Percentiles rank a stretch among this genome's conserved stretches.
phyloP scores from a whole-genome alignment of 2,797 vertebrate species.

The Sardinella longiceps region DNA sequence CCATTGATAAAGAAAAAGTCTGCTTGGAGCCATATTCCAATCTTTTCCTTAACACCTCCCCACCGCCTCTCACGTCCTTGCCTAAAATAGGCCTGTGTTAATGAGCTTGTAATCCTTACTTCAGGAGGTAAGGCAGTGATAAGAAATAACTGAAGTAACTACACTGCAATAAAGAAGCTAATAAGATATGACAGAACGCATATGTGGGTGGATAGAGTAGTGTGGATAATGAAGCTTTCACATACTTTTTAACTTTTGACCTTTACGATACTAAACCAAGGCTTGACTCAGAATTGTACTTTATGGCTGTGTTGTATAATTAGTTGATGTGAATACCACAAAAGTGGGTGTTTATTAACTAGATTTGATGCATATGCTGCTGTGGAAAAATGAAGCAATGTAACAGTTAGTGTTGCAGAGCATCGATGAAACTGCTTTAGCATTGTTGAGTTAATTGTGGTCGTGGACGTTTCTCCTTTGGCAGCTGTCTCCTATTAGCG shows the following conservation, averaged over 20 bases:
- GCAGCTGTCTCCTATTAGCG: not conserved
- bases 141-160: slow-evolving; percentile 3
- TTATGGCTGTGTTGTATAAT: not conserved
- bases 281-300: no score
- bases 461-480: not conserved
- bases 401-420: not conserved
- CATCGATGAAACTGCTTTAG: not conserved
- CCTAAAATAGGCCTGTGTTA: not conserved
- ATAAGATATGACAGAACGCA: not conserved
- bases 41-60: not conserved
- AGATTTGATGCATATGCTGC: not conserved
- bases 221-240: not conserved
- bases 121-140: slow-evolving; percentile 9
- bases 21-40: not conserved
- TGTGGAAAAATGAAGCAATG: not conserved
- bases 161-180: not conserved
- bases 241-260: not conserved
- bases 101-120: slow-evolving; percentile 16
- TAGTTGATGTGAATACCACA: not conserved
- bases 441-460: not conserved
- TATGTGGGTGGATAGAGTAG: not conserved
- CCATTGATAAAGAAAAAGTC: not conserved
- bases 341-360: not conserved
- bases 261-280: not conserved
- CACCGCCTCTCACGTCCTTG: not conserved